phyloP scores from a whole-genome alignment of 2,888 invertebrate species.

The Philaethria dido region DNA sequence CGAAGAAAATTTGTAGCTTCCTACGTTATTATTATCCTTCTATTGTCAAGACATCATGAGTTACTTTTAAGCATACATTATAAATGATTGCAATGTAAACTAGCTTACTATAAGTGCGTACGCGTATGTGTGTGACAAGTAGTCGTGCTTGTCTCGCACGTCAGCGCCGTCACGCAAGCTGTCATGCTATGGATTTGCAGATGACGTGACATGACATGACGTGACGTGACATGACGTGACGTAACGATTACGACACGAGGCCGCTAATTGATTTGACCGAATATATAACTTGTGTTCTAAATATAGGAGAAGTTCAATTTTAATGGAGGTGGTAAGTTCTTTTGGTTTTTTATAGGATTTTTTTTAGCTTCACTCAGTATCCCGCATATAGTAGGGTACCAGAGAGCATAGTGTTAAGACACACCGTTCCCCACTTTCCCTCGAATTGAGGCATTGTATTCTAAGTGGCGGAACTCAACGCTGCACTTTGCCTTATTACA shows the following conservation, averaged over 20 bases:
- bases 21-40: too few relatives aligned
- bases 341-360: too few relatives aligned
- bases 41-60: neutral
- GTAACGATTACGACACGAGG: slow-evolving; percentile 36
- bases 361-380: too few relatives aligned
- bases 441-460: too few relatives aligned
- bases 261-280: slow-evolving; percentile 29
- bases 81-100: slow-evolving; percentile 17
- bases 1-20: too few relatives aligned
- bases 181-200: slow-evolving; percentile 29
- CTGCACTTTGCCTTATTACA: too few relatives aligned
- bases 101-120: slow-evolving; percentile 19
- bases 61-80: slow-evolving; percentile 16
- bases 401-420: too few relatives aligned
- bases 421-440: too few relatives aligned
- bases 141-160: slow-evolving; percentile 26
- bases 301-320: neutral
- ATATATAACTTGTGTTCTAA: slow-evolving; percentile 7
- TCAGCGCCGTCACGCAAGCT: slow-evolving; percentile 32
- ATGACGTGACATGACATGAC: slow-evolving; percentile 36
- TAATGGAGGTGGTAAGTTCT: neutral
- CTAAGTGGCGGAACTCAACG: too few relatives aligned
- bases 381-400: too few relatives aligned
- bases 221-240: slow-evolving; percentile 26
- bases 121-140: slow-evolving; percentile 21